A percentile compares a stretch with the other conserved stretches of the same genome.
Conservation (phyloP, 2,888 invertebrate genomes). For the Endotricha flammealis region DNA sequence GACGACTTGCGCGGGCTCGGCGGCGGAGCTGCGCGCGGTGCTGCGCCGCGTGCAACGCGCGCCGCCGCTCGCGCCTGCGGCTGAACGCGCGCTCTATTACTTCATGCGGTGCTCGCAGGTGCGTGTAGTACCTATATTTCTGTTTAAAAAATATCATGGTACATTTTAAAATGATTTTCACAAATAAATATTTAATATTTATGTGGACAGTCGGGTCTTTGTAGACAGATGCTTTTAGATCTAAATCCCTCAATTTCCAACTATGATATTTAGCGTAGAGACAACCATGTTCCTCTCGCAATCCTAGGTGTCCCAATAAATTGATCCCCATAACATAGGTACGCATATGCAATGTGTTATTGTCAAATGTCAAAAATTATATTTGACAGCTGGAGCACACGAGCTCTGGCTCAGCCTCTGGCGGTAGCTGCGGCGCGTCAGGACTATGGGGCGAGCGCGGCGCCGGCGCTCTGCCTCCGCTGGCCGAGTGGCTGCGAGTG, state of each 20-base stretch:
- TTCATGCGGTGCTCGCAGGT: slow-evolving; percentile 95
- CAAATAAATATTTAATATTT: no score
- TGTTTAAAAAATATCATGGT: no score
- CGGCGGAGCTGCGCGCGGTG: slow-evolving; percentile 86
- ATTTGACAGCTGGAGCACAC: slow-evolving; percentile 80
- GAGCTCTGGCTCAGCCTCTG: slow-evolving; percentile 37
- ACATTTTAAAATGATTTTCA: no score
- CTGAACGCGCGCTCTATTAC: slow-evolving; percentile 90
- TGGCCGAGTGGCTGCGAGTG: slow-evolving; percentile 94
- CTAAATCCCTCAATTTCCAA: no score
- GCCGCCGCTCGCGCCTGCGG: slow-evolving; percentile 80
- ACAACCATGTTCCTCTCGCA: no score
- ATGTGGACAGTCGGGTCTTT: no score
- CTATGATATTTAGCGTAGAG: no score
- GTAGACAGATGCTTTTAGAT: no score
- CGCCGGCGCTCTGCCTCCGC: slow-evolving; percentile 91
- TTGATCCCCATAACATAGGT: no score
- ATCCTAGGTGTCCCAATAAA: no score
- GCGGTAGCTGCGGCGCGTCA: slow-evolving; percentile 45
- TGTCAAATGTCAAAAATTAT: no score
- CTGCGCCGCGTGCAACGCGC: slow-evolving; percentile 79
- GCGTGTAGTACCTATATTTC: slow-evolving; percentile 3
- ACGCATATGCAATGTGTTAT: no score
- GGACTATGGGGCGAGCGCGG: slow-evolving; percentile 91
- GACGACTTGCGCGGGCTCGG: slow-evolving; percentile 93